Conservation (phyloP, 2,797 vertebrate species). For the Danio aesculapii region DNA sequence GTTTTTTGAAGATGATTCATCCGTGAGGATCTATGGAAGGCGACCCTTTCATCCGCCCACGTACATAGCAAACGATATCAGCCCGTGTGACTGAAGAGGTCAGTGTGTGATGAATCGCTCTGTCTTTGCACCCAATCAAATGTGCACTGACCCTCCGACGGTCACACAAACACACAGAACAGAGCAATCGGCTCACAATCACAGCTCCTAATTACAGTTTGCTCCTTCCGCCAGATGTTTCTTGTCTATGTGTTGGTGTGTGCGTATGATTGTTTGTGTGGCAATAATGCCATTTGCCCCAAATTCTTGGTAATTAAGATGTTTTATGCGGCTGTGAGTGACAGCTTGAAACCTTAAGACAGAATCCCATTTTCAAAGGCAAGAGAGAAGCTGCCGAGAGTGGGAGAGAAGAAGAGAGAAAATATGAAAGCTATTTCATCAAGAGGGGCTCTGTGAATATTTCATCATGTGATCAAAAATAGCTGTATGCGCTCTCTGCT, state of each 20-base stretch:
- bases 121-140: background rate
- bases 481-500: constrained; percentile 37
- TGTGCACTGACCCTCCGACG: background rate
- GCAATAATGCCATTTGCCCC: constrained; percentile 6
- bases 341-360: constrained; percentile 27
- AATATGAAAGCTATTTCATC: constrained; percentile 50
- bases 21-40: background rate
- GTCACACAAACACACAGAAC: background rate
- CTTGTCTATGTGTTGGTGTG: constrained; percentile 11
- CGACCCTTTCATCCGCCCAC: constrained; percentile 10
- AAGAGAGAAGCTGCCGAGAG: background rate
- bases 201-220: background rate
- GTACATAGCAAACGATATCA: background rate
- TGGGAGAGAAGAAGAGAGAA: constrained; percentile 23
- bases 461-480: constrained; percentile 57
- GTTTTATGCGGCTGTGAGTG: constrained; percentile 3
- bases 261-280: background rate
- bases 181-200: background rate
- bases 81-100: constrained; percentile 3
- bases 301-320: constrained; percentile 12
- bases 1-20: constrained; percentile 6
- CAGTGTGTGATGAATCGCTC: background rate
- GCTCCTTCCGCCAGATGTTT: constrained; percentile 2
- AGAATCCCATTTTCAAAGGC: constrained; percentile 4
- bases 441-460: constrained; percentile 56